Evolutionary conservation across 2,797 vertebrate genomes (phyloP).

Genomic region (Neoniphon sammara): DNA sequence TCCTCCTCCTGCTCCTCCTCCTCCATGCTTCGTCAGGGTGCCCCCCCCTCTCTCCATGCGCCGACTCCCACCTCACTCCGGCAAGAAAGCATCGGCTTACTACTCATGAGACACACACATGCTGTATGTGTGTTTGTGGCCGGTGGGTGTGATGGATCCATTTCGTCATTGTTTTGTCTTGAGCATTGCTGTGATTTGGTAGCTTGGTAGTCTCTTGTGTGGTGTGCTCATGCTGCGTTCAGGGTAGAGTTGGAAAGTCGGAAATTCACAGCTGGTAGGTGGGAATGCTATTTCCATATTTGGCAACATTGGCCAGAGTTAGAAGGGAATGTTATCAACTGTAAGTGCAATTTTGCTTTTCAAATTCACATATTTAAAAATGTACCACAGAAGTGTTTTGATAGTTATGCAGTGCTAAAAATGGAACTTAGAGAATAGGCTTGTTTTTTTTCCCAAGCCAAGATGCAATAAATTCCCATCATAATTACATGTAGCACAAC

Average conservation of each 20-base stretch:
- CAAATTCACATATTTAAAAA: too few species aligned
- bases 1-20: constrained; percentile 60
- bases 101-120: constrained; percentile 74
- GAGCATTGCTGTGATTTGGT: constrained; percentile 33
- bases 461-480: too few species aligned
- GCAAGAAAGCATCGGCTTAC: constrained; percentile 80
- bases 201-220: constrained; percentile 30
- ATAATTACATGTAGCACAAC: too few species aligned
- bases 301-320: too few species aligned
- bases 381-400: too few species aligned
- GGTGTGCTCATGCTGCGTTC: constrained; percentile 30
- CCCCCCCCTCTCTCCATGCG: constrained; percentile 74
- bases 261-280: too few species aligned
- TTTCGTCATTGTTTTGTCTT: constrained; percentile 39
- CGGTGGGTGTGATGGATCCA: constrained; percentile 73
- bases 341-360: too few species aligned
- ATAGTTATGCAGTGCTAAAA: too few species aligned
- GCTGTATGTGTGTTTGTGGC: constrained; percentile 62
- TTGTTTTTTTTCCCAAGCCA: too few species aligned
- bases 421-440: too few species aligned
- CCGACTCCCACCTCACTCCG: constrained; percentile 69
- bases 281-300: too few species aligned
- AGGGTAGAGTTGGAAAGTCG: neutral
- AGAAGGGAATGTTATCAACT: too few species aligned
- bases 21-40: constrained; percentile 81